A percentile compares a stretch with the other conserved stretches of the same genome.
phyloP scores from a whole-genome alignment of 2,888 invertebrate genomes.

The Tridacna crocea region DNA sequence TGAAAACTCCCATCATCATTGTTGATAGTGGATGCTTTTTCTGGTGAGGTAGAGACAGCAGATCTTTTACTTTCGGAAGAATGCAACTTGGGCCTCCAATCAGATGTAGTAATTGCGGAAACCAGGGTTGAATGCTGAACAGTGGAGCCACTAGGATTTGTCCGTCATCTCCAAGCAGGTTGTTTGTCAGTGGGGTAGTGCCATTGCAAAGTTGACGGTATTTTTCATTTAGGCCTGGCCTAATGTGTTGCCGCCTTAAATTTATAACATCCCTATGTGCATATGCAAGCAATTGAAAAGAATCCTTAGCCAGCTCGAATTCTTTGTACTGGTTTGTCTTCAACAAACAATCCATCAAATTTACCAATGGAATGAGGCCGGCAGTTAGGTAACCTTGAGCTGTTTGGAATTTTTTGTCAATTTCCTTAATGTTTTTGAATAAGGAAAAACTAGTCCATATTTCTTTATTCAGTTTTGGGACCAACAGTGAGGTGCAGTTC shows the following conservation, averaged over 20 bases:
- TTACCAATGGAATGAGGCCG: slow-evolving; percentile 1
- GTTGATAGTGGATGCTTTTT: slow-evolving; percentile 24
- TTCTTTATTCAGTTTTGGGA: slow-evolving; percentile 12
- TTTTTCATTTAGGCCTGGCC: not conserved
- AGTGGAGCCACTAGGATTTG: slow-evolving; percentile 41
- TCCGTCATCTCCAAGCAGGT: slow-evolving; percentile 22
- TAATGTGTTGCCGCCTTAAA: not conserved
- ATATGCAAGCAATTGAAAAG: slow-evolving; percentile 9
- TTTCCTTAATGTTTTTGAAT: not conserved
- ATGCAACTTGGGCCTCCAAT: slow-evolving; percentile 6
- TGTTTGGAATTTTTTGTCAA: slow-evolving; percentile 2
- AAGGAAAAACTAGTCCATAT: not conserved
- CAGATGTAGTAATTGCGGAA: slow-evolving; percentile 28
- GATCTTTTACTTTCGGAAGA: slow-evolving; percentile 6
- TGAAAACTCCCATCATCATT: slow-evolving; percentile 34
- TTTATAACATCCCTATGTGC: slow-evolving; percentile 4
- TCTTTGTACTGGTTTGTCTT: not conserved
- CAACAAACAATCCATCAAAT: slow-evolving; percentile 3
- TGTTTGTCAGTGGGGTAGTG: slow-evolving; percentile 1
- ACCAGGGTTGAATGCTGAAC: slow-evolving; percentile 42
- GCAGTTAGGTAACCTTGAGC: not conserved
- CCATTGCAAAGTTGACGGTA: not conserved
- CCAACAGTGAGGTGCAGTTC: slow-evolving; percentile 3
- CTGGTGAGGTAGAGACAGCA: slow-evolving; percentile 13
- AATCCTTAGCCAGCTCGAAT: slow-evolving; percentile 10